Percentiles rank a stretch among this genome's conserved stretches.
These are phyloP conservation scores for Chlorops oryzae DNA, from an alignment of 1,140 invertebrate genomes.

Conservation along the genomic window DNA sequence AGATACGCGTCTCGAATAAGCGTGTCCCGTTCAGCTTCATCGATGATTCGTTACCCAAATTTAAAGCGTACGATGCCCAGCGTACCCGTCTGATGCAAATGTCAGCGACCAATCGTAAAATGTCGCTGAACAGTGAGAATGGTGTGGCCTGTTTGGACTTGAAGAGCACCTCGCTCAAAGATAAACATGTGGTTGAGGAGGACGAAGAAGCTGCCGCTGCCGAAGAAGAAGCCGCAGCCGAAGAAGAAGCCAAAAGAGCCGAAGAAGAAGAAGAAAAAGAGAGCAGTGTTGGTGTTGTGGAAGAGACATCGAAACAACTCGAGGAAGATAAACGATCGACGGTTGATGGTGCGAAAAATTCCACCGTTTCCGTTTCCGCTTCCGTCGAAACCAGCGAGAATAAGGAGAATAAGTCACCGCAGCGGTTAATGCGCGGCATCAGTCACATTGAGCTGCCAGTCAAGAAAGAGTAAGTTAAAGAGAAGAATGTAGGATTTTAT, in stretches of 20 bases:
- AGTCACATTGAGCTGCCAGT: constrained; percentile 38
- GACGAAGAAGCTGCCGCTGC: constrained; percentile 25
- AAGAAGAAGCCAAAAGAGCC: constrained; percentile 3
- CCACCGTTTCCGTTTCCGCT: neutral
- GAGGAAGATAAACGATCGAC: neutral
- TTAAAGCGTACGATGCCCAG: constrained; percentile 71
- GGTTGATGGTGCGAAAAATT: constrained; percentile 8
- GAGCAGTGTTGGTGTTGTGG: no score
- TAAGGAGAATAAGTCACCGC: constrained; percentile 40
- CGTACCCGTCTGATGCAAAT: constrained; percentile 54
- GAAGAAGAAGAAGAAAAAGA: neutral
- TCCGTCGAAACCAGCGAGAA: constrained; percentile 5
- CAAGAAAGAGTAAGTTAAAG: constrained; percentile 44
- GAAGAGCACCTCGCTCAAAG: constrained; percentile 23
- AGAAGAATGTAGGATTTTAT: no score
- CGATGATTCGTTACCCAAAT: constrained; percentile 81
- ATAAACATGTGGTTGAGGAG: constrained; percentile 37
- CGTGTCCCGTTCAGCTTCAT: constrained; percentile 83
- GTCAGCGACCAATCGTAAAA: constrained; percentile 35
- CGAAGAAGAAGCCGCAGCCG: neutral
- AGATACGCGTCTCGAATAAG: constrained; percentile 75
- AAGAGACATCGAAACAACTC: neutral
- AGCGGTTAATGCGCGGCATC: constrained; percentile 30
- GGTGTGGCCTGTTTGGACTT: constrained; percentile 7
- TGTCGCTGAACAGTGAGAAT: constrained; percentile 36